Evolutionary conservation across 2,113 vertebrate genomes (phyloP).

Genomic region (Speoplatyrhinus poulsoni): DNA sequence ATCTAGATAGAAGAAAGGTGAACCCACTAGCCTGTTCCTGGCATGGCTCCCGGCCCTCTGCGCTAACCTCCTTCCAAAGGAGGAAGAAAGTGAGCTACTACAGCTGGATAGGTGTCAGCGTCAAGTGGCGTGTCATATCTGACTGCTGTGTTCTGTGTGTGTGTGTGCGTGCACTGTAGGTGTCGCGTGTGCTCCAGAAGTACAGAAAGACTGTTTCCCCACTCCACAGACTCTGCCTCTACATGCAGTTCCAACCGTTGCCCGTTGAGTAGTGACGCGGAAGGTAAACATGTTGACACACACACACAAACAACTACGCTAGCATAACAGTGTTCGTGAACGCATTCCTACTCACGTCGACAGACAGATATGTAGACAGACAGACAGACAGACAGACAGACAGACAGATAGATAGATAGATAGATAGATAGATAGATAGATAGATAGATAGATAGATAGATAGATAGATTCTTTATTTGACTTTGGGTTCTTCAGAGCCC

Average conservation of each 20-base stretch:
- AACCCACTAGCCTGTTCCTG: conserved; percentile 15
- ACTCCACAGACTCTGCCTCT: conserved; percentile 58
- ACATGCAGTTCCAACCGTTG: conserved; percentile 66
- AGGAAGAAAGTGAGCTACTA: conserved; percentile 11
- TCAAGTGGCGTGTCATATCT: conserved; percentile 14
- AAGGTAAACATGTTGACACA: conserved; percentile 53
- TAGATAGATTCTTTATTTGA: too few relatives aligned
- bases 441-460: too few relatives aligned
- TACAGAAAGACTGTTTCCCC: conserved; percentile 71
- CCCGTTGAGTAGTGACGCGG: conserved; percentile 57
- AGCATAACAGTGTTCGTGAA: neutral
- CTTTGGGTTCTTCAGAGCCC: too few relatives aligned
- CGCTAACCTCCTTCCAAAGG: conserved; percentile 19
- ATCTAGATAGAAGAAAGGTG: conserved; percentile 60
- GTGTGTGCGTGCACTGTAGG: conserved; percentile 50
- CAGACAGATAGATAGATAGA: too few relatives aligned
- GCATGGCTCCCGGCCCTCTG: conserved; percentile 15
- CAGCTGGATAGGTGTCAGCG: conserved; percentile 20
- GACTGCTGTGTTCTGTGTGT: conserved; percentile 2
- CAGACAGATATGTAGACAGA: too few relatives aligned
- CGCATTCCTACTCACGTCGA: neutral
- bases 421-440: too few relatives aligned
- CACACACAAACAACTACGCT: neutral
- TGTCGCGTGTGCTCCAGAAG: conserved; percentile 81
- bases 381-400: too few relatives aligned